A percentile compares a stretch with the other conserved stretches of the same genome.
Conservation (phyloP, 2,113 vertebrate genomes). For the Neodontobutis hainanensis region DNA sequence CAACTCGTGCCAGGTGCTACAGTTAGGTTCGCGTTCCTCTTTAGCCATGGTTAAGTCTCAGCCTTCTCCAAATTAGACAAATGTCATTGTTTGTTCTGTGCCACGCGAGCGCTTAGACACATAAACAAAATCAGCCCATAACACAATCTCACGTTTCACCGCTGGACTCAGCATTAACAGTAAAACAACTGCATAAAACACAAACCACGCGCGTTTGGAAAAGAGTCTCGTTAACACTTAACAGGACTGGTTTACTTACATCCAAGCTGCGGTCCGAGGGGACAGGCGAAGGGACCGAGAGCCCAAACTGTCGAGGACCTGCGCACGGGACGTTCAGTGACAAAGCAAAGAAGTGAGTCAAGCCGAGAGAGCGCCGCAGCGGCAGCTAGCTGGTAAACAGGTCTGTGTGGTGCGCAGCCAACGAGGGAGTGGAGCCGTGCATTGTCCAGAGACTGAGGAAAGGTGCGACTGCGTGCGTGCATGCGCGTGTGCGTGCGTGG, state of each 20-base stretch:
- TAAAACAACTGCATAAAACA: background rate
- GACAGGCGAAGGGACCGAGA: constrained; percentile 8
- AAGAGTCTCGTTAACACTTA: background rate
- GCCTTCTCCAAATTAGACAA: background rate
- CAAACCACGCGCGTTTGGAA: background rate
- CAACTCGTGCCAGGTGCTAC: background rate
- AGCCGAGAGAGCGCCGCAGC: background rate
- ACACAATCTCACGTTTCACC: background rate
- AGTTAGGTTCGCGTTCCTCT: background rate
- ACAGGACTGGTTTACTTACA: constrained; percentile 33
- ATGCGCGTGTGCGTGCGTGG: constrained; percentile 7
- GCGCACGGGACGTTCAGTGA: background rate
- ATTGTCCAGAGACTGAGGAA: constrained; percentile 12
- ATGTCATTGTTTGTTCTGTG: constrained; percentile 9
- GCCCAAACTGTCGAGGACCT: background rate
- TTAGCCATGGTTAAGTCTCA: background rate
- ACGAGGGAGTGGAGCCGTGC: constrained; percentile 12
- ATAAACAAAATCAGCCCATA: background rate
- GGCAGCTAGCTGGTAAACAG: constrained; percentile 13
- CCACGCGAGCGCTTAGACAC: background rate
- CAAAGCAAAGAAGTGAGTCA: constrained; percentile 1
- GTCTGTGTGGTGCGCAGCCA: background rate
- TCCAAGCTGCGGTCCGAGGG: constrained; percentile 8
- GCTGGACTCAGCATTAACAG: background rate
- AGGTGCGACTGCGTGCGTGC: constrained; percentile 41